Evolutionary conservation across 2,797 vertebrate species (phyloP).

Genomic region (Cephalopachus bancanus): DNA sequence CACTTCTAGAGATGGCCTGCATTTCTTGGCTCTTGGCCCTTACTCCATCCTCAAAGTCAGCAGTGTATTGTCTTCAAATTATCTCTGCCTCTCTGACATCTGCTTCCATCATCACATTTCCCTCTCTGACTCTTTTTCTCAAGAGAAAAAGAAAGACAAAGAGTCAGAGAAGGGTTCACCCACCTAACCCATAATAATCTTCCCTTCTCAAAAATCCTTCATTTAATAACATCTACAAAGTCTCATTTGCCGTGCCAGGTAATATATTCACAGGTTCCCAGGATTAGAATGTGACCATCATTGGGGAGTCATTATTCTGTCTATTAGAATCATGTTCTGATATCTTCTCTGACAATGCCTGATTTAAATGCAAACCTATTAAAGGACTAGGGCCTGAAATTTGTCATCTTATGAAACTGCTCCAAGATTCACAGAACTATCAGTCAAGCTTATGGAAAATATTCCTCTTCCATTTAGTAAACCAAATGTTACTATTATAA

Average conservation of each 20-base stretch:
- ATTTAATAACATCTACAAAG: not conserved
- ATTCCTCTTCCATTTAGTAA: constrained; percentile 21
- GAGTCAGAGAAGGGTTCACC: not conserved
- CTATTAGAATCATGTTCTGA: not conserved
- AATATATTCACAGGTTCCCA: not conserved
- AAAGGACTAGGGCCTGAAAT: not conserved
- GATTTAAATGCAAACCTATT: not conserved
- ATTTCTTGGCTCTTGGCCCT: not conserved
- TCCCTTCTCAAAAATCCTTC: not conserved
- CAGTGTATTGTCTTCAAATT: not conserved
- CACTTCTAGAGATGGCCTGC: not conserved
- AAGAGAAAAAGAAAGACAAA: not conserved
- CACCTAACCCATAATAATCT: not conserved
- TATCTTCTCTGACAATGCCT: not conserved
- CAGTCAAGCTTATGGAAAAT: not conserved
- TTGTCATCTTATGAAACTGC: not conserved
- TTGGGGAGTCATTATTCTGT: not conserved
- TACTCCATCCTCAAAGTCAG: not conserved
- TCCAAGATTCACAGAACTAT: not conserved
- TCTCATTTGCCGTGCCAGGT: not conserved
- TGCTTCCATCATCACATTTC: not conserved
- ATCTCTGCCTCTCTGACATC: not conserved
- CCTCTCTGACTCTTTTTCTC: not conserved
- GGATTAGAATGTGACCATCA: not conserved
- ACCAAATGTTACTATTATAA: constrained; percentile 35